Base-by-base conservation (phyloP, 2,797 vertebrate species). In the Psittacula echo region DNA sequence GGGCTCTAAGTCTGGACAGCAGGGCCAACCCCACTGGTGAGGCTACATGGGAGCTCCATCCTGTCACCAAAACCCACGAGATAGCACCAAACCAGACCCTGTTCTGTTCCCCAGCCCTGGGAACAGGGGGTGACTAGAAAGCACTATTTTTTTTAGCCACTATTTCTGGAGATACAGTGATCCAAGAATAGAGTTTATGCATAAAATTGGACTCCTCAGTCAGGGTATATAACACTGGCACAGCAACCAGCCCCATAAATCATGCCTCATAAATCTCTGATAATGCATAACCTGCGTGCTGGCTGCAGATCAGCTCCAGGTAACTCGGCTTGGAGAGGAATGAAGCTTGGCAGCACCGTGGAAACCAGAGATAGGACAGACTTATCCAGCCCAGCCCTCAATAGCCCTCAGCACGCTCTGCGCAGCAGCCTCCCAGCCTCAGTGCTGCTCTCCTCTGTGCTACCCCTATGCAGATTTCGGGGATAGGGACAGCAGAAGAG, bases 151-250 rank as follows among this genome's bases (percentile, higher is more conserved):
- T 56, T 85, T 51, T 32, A 72, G 34, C n/a, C n/a, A 1, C 93
- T 85, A 32, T 65, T 95, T 91, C 92, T 95, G 82, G 89, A 96
- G 79, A 82, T 45, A 93, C 58, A 16, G 67, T 11, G 41, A 87
- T 96, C 95, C 96, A 94, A 92, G 87, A 97, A 95, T 34, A 88
- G 92, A 85, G 71, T 94, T 92, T 96, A 71, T 82, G 82, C 92
- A 92, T 92, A 86, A 95, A 95, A 95, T 94, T 89, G 93, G 94
- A 82, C 79, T 95, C 90, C 84, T 92, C 87, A 29, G 86, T n/a
- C 85, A 86, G 89, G 54, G 89, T 87, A 66, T 78, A 14, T 74
- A 95, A 88, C 92, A 92, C 70, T 89, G 86, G 85, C 85, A n/a
- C 79, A 73, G 93, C 92, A 86, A 79, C 90, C 11, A 3, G 79